These are phyloP conservation scores for Leuciscus waleckii DNA, from an alignment of 2,797 vertebrate genomes.

Conservation along the genomic window DNA sequence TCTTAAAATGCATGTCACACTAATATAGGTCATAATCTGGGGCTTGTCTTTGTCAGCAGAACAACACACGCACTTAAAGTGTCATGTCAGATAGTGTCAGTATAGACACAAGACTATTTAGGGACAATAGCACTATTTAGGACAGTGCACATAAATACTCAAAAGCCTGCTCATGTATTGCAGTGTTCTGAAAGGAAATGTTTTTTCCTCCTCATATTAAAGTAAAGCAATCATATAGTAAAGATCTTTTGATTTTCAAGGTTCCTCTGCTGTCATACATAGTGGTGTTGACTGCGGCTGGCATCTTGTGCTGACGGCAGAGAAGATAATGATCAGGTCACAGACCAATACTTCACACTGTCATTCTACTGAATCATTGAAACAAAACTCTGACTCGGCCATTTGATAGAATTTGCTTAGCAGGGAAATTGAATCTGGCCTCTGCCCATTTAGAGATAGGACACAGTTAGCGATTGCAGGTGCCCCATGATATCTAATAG, in stretches of 20 bases:
- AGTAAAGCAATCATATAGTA: neutral
- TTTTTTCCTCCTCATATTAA: neutral
- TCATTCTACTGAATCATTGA: slow-evolving; percentile 39
- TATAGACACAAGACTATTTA: neutral
- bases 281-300: neutral
- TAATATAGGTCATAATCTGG: neutral
- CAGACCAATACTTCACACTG: slow-evolving; percentile 6
- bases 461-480: neutral
- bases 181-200: neutral
- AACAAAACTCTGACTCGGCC: slow-evolving; percentile 33
- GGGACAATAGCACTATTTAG: neutral
- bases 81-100: neutral
- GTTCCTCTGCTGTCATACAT: neutral
- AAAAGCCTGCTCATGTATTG: neutral
- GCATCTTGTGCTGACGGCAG: slow-evolving; percentile 22
- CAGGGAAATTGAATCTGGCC: slow-evolving; percentile 25
- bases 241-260: neutral
- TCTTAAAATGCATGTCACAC: neutral
- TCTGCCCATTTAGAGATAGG: neutral
- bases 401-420: slow-evolving; percentile 30
- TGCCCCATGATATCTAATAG: neutral
- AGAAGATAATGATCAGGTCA: slow-evolving; percentile 10
- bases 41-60: neutral
- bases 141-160: neutral
- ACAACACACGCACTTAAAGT: neutral